Evolutionary conservation across 2,113 vertebrate species (phyloP).

Genomic region (Hymenochirus boettgeri): DNA sequence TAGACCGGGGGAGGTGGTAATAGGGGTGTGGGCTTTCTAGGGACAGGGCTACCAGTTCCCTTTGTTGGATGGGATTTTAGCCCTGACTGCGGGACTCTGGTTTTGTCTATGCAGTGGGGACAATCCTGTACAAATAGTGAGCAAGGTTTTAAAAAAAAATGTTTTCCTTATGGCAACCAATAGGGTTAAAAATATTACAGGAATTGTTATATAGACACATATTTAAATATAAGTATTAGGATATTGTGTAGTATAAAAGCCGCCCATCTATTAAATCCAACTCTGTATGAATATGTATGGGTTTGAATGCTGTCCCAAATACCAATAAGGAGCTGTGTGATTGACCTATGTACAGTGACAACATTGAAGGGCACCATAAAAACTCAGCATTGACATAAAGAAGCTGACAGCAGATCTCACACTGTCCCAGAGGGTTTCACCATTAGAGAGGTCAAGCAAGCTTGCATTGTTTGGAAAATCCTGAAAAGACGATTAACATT

Average conservation of each 20-base stretch:
- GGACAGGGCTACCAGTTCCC: no score
- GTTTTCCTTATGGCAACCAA: no score
- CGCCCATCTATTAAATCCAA: background rate
- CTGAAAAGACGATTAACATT: conserved; percentile 40
- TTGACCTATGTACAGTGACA: conserved; percentile 30
- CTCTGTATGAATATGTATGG: conserved; percentile 29
- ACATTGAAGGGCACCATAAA: conserved; percentile 26
- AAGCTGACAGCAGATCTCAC: conserved; percentile 36
- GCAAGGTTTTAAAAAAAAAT: no score
- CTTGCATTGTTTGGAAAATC: conserved; percentile 40
- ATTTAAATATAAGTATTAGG: background rate
- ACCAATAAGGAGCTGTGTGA: conserved; percentile 8
- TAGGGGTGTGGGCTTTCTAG: no score
- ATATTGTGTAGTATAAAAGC: background rate
- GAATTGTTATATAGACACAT: background rate
- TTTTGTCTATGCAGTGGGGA: no score
- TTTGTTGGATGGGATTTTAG: no score
- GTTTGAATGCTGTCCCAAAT: conserved; percentile 18
- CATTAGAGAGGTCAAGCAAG: conserved; percentile 38
- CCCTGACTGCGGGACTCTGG: no score
- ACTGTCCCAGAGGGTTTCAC: conserved; percentile 31
- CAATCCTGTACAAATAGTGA: no score
- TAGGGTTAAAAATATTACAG: no score
- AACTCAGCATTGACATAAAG: conserved; percentile 17
- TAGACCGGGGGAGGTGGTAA: no score